Evolutionary conservation across 2,797 vertebrate genomes (phyloP).

Genomic region (Enoplosus armatus): DNA sequence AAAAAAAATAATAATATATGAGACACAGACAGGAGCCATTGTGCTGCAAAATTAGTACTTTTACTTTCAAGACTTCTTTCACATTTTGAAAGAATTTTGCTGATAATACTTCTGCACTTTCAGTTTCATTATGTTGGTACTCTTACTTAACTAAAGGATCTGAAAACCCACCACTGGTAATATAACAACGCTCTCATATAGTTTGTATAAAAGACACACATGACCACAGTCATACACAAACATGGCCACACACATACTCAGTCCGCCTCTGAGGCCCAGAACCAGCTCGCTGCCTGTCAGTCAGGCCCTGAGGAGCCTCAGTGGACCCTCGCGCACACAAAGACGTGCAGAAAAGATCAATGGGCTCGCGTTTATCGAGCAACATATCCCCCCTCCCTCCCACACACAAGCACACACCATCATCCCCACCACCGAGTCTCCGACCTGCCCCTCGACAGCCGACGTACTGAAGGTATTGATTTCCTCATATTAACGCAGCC

Average conservation of each 20-base stretch:
- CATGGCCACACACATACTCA: constrained; percentile 18
- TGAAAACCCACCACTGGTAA: neutral
- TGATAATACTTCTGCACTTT: no score
- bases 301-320: constrained; percentile 59
- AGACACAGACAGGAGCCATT: neutral
- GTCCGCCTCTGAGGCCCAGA: constrained; percentile 13
- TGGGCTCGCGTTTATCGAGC: constrained; percentile 61
- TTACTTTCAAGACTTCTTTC: no score
- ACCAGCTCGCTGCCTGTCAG: constrained; percentile 55
- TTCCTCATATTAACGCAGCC: constrained; percentile 70
- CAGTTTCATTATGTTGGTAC: neutral
- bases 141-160: neutral
- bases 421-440: constrained; percentile 34
- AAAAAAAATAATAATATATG: neutral
- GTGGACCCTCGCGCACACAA: constrained; percentile 34
- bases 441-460: constrained; percentile 51
- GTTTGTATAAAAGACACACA: constrained; percentile 15
- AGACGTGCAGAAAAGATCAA: constrained; percentile 64
- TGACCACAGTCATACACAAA: constrained; percentile 6
- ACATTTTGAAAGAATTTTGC: no score
- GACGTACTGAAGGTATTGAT: constrained; percentile 67
- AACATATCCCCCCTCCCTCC: constrained; percentile 13
- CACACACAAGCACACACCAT: constrained; percentile 19
- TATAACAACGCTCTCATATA: neutral
- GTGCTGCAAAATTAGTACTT: neutral